phyloP scores from a whole-genome alignment of 2,113 vertebrate genomes.

The Cynopterus brachyotis region DNA sequence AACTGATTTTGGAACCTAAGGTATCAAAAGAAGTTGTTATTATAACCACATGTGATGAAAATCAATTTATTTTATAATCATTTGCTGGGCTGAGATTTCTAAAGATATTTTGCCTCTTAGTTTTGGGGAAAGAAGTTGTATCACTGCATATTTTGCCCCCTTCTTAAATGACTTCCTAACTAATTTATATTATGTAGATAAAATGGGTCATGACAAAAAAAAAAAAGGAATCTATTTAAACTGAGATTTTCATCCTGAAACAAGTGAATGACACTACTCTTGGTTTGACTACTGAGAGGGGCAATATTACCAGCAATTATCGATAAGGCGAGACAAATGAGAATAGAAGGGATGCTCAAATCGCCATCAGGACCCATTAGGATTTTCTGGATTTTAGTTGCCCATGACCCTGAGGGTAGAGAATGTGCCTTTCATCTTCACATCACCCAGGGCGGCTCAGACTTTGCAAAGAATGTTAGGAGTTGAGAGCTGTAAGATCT shows the following conservation, averaged over 20 bases:
- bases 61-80: neutral
- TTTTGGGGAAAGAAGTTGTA: neutral
- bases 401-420: neutral
- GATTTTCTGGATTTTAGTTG: neutral
- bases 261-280: neutral
- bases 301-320: neutral
- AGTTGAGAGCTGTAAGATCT: neutral
- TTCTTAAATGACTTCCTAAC: neutral
- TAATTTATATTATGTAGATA: neutral
- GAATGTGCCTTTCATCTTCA: neutral
- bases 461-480: neutral
- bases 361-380: neutral
- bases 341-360: neutral
- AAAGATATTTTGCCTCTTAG: neutral
- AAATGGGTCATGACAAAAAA: neutral
- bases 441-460: neutral
- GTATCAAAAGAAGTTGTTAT: neutral
- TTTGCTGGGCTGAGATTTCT: neutral
- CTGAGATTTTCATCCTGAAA: neutral
- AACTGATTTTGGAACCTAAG: neutral
- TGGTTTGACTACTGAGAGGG: neutral
- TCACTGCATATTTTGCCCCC: neutral
- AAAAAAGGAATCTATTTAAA: neutral
- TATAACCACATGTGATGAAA: neutral
- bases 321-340: neutral